Evolutionary conservation across 1,140 invertebrate species (phyloP).

Genomic region (Meteorus sp.): DNA sequence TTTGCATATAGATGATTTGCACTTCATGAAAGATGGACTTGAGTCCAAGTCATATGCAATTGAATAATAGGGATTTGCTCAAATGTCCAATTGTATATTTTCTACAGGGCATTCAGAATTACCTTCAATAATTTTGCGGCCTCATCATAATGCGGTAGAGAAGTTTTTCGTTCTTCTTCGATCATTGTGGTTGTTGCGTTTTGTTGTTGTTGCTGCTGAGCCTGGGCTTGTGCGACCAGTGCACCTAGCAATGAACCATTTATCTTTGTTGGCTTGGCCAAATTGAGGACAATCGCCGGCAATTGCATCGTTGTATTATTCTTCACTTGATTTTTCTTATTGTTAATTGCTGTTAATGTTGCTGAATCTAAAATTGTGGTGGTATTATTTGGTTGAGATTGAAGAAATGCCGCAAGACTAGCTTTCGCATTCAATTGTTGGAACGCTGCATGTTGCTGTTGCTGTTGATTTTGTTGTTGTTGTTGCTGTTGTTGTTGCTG

Average conservation of each 20-base stretch:
- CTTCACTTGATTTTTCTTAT: slow-evolving; percentile 57
- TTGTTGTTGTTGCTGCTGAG: slow-evolving; percentile 46
- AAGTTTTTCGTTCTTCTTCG: slow-evolving; percentile 52
- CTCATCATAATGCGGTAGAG: slow-evolving; percentile 69
- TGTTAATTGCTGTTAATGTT: slow-evolving; percentile 54
- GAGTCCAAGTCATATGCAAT: too few species aligned
- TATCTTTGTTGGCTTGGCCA: slow-evolving; percentile 53
- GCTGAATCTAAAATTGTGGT: slow-evolving; percentile 51
- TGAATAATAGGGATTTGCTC: too few species aligned
- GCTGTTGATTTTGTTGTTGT: slow-evolving; percentile 39
- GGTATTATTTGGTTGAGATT: slow-evolving; percentile 57
- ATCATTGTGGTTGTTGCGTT: slow-evolving; percentile 42
- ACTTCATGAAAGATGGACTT: too few species aligned
- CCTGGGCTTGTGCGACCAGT: slow-evolving; percentile 54
- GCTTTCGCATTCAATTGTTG: slow-evolving; percentile 60
- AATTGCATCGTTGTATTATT: slow-evolving; percentile 54
- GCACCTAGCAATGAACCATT: slow-evolving; percentile 53
- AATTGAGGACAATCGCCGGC: slow-evolving; percentile 54
- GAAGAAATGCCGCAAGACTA: slow-evolving; percentile 60
- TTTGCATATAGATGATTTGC: background rate
- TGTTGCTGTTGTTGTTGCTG: slow-evolving; percentile 40
- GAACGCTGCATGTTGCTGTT: slow-evolving; percentile 47
- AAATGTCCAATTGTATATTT: too few species aligned
- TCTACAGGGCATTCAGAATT: slow-evolving; percentile 15
- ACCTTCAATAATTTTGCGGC: slow-evolving; percentile 68